These are phyloP conservation scores for Pseudomyrmex pallidus DNA, from an alignment of 1,140 invertebrate genomes.

Conservation along the genomic window DNA sequence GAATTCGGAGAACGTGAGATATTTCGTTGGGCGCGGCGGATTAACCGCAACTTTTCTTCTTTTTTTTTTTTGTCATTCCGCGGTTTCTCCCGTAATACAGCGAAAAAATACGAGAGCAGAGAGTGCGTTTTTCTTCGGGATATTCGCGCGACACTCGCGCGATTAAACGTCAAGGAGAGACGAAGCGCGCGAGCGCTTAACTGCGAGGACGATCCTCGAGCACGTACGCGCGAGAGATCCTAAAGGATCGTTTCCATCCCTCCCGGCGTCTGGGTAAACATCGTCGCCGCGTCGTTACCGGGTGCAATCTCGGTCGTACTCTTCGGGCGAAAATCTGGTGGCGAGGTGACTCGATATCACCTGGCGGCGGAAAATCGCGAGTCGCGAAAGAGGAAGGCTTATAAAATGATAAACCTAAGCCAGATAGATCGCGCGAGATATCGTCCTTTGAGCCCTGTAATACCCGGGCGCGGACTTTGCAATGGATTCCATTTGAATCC, in stretches of 20 bases:
- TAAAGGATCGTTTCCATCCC: slow-evolving; percentile 61
- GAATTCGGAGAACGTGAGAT: slow-evolving; percentile 16
- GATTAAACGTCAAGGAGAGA: slow-evolving; percentile 35
- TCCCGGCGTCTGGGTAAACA: slow-evolving; percentile 76
- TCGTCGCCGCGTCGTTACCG: slow-evolving; percentile 70
- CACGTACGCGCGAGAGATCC: slow-evolving; percentile 58
- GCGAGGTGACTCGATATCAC: slow-evolving; percentile 69
- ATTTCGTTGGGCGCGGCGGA: not conserved
- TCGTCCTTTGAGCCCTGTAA: slow-evolving; percentile 43
- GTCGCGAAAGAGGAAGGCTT: slow-evolving; percentile 22
- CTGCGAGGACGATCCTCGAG: slow-evolving; percentile 30
- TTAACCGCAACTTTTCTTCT: not conserved
- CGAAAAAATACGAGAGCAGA: not conserved
- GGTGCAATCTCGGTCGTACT: slow-evolving; percentile 70
- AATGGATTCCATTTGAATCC: slow-evolving; percentile 49
- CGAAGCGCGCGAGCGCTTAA: slow-evolving; percentile 14
- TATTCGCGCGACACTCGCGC: slow-evolving; percentile 12
- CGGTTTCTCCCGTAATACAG: not conserved
- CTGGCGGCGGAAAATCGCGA: slow-evolving; percentile 68
- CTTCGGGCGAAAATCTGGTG: slow-evolving; percentile 66
- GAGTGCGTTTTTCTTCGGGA: not conserved
- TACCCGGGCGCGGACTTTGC: not conserved
- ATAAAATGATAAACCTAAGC: slow-evolving; percentile 50
- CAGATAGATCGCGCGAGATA: slow-evolving; percentile 60
- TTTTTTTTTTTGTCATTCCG: not conserved